phyloP scores from a whole-genome alignment of 2,888 invertebrate species.

The Epinotia ramella region DNA sequence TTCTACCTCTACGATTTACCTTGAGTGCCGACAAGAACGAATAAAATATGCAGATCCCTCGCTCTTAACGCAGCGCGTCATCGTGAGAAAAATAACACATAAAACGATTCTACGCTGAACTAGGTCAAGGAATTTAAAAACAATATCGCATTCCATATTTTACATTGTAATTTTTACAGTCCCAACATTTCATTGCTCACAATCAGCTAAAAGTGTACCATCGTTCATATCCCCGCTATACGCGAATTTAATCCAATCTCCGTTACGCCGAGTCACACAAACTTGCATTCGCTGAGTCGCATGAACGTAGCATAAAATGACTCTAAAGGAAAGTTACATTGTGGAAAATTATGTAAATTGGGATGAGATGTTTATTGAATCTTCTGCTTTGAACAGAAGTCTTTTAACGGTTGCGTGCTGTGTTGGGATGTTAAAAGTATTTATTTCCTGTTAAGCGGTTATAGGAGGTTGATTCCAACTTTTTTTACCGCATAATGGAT shows the following conservation, averaged over 20 bases:
- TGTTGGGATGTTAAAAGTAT: not conserved
- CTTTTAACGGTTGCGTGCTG: not conserved
- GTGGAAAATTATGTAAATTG: slow-evolving; percentile 21
- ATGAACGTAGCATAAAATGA: slow-evolving; percentile 23
- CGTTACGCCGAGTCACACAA: slow-evolving; percentile 33
- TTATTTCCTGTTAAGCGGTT: not conserved
- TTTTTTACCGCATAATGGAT: too few relatives aligned
- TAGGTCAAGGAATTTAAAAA: slow-evolving; percentile 6
- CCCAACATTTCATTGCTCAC: slow-evolving; percentile 13
- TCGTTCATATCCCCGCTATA: slow-evolving; percentile 13
- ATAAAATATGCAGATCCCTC: too few relatives aligned
- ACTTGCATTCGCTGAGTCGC: slow-evolving; percentile 39
- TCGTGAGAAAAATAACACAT: too few relatives aligned
- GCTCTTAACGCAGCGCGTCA: too few relatives aligned
- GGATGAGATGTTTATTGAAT: slow-evolving; percentile 5
- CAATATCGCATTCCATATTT: slow-evolving; percentile 1
- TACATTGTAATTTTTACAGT: slow-evolving; percentile 19
- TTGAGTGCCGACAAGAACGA: too few relatives aligned
- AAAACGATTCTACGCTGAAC: not conserved
- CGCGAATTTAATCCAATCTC: slow-evolving; percentile 36
- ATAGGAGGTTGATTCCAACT: not conserved
- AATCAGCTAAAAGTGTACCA: slow-evolving; percentile 28
- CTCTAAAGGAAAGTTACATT: slow-evolving; percentile 17
- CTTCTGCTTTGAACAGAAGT: not conserved
- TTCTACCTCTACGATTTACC: too few relatives aligned